These are phyloP conservation scores for Eurytoma adleriae DNA, from an alignment of 2,888 invertebrate genomes.

Conservation along the genomic window DNA sequence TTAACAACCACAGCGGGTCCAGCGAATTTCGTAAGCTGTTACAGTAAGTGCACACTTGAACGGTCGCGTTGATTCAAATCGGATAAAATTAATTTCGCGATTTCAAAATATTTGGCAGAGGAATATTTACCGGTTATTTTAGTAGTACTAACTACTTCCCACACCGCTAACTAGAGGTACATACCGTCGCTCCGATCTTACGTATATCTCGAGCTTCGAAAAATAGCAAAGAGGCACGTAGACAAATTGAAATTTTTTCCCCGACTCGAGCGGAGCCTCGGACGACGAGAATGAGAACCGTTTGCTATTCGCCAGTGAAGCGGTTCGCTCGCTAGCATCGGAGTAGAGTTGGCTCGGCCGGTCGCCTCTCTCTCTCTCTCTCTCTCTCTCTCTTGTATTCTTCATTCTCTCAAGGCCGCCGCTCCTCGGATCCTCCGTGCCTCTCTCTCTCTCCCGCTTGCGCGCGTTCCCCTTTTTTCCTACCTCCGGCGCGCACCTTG, in stretches of 20 bases:
- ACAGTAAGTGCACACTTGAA: no score
- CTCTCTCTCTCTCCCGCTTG: slow-evolving; percentile 51
- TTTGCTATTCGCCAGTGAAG: slow-evolving; percentile 71
- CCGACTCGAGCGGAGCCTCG: not conserved
- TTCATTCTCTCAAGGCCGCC: slow-evolving; percentile 75
- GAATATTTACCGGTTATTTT: no score
- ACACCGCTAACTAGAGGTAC: no score
- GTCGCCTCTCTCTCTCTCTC: slow-evolving; percentile 61
- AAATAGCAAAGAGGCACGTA: not conserved
- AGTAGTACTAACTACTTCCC: no score
- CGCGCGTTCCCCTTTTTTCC: slow-evolving; percentile 54
- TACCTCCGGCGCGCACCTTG: slow-evolving; percentile 57
- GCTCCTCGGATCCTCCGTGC: slow-evolving; percentile 68
- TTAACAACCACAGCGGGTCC: no score
- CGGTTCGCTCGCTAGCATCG: slow-evolving; percentile 69
- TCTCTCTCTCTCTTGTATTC: slow-evolving; percentile 60
- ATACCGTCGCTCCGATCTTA: no score
- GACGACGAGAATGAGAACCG: slow-evolving; percentile 70
- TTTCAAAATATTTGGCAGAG: no score
- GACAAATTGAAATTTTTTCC: slow-evolving; percentile 2
- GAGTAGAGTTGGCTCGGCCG: slow-evolving; percentile 68
- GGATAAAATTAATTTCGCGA: no score
- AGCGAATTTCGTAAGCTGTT: no score
- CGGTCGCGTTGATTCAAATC: no score
- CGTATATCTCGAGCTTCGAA: not conserved